Evolutionary conservation across 2,888 invertebrate species (phyloP), one percentile per base, ranked within the genome.

Genomic region (Melitaea athalia): DNA sequence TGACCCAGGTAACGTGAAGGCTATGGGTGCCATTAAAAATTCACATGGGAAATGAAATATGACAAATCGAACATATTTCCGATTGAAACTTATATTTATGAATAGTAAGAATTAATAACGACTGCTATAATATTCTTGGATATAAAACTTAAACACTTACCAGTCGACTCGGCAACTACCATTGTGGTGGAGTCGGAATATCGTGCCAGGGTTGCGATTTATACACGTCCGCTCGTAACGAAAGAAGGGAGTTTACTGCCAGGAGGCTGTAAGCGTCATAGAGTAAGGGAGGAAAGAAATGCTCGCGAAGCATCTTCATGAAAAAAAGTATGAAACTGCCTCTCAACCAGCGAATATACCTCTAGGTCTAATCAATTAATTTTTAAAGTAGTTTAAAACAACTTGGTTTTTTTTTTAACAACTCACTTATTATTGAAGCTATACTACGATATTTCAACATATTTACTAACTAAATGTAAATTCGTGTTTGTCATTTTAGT

Each of bases 1-100:
- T 74, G 74, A 70, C 71, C 70, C 50, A 64, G 62, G 64, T 57
- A 63, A 33, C 60, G 47, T 70, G 62, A 67, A 60, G 68, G 57
- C 70, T 67, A 68, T 69, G 59, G 38, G 66, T 59, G 67, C 15
- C 75, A 81, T 87, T 79, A 83, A 84, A 81, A 76, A 87, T 88
- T 86, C 74, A 89, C 78, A 80, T 87, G 89, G 76, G 89, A 88
- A 87, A 59, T 69, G 72, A 75, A 74, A 75, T 65, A 71, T 78
- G 76, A 70, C 74, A 67, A 70, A 59, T 71, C 67, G 67, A 72
- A 71, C 62, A 55, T 49, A 45, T 47, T 64, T 57, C 14, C 24
- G 12, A 53, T 60, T 43, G 33, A 33, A 60, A 63, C 43, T 38
- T 64, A 63, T 60, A 52, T 49, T 59, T 69, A 64, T 12, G 47